Base-by-base conservation (phyloP, 2,113 vertebrate species). In the Microcebus murinus region DNA sequence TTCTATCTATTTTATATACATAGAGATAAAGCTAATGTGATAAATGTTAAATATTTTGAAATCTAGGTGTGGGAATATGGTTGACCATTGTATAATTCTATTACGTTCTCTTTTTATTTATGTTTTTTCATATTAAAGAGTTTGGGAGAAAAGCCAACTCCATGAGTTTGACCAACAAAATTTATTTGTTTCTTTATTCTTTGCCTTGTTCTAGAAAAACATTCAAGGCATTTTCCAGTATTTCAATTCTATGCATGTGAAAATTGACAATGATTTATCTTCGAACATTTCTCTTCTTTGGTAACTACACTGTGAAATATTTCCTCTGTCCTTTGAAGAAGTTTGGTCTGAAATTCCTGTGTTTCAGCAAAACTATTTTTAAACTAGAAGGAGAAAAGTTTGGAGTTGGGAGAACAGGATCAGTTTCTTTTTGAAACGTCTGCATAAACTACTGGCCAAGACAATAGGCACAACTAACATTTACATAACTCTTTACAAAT, bases 361-460 rank as follows among this genome's bases (percentile, higher is more conserved):
- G 1, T 59, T 81, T 96, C 39, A 85, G 36, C 50, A 61, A 9
- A 61, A 92, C 15, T 83, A 63, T 70, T 91, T 94, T 96, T 96
- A 74, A 94, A 67, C 11, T 42, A 4, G 21, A 87, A 93, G 57
- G 82, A 84, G 74, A 77, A 83, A 95, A 74, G 14, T 2, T 71
- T 87, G 50, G 29, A 57, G 45, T 18, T 36, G 31, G 42, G 27
- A 74, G 34, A 83, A 90, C 13, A 73, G n/a, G n/a, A 82, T 76
- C 29, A 55, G 18, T 36, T 25, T 79, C 13, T 70, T 86, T 14
- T 18, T 91, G n/a, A 50, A 90, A 67, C 42, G 17, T 70, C n/a
- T 91, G 4, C 6, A 11, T 34, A 79, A 81, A 71, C 39, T 57
- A 79, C 67, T 68, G 73, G 48, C 50, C 27, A 36, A 12, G 29